These are phyloP conservation scores for Miichthys miiuy DNA, from an alignment of 2,797 vertebrate genomes.

Conservation along the genomic window DNA sequence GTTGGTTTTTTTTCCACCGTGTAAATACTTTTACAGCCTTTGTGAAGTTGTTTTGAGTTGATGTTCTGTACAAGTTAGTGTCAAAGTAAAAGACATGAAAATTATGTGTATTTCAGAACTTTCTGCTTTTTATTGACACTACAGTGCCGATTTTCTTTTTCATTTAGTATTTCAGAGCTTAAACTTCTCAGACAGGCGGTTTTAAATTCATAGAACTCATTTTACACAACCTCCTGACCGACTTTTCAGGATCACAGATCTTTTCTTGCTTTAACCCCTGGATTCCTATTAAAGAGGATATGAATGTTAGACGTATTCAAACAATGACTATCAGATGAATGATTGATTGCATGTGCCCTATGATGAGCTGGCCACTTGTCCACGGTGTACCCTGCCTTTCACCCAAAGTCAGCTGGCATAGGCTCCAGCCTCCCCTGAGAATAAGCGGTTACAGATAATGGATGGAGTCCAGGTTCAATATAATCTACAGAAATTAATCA, in stretches of 20 bases:
- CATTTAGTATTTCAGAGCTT: too few relatives aligned
- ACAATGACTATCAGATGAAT: too few relatives aligned
- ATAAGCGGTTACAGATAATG: too few relatives aligned
- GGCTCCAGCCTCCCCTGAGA: too few relatives aligned
- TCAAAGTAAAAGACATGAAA: constrained; percentile 86
- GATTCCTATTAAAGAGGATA: too few relatives aligned
- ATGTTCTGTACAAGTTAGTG: constrained; percentile 89
- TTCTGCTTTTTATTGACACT: too few relatives aligned
- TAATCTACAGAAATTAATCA: not conserved
- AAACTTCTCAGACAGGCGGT: too few relatives aligned
- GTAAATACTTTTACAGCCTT: constrained; percentile 96
- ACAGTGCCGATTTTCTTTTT: too few relatives aligned
- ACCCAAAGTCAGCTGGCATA: not conserved
- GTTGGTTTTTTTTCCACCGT: constrained; percentile 86
- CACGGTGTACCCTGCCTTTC: too few relatives aligned
- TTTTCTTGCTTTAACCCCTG: not conserved
- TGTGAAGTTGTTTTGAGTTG: constrained; percentile 92
- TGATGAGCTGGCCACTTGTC: too few relatives aligned
- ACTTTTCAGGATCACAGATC: not conserved
- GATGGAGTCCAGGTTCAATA: not conserved
- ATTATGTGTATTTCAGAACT: constrained; percentile 26
- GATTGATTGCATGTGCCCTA: not conserved
- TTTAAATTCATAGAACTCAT: too few relatives aligned
- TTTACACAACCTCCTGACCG: too few relatives aligned
- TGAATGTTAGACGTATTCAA: not conserved